These are phyloP conservation scores for Stenchaetothrips biformis DNA, from an alignment of 2,888 invertebrate genomes.

Conservation along the genomic window DNA sequence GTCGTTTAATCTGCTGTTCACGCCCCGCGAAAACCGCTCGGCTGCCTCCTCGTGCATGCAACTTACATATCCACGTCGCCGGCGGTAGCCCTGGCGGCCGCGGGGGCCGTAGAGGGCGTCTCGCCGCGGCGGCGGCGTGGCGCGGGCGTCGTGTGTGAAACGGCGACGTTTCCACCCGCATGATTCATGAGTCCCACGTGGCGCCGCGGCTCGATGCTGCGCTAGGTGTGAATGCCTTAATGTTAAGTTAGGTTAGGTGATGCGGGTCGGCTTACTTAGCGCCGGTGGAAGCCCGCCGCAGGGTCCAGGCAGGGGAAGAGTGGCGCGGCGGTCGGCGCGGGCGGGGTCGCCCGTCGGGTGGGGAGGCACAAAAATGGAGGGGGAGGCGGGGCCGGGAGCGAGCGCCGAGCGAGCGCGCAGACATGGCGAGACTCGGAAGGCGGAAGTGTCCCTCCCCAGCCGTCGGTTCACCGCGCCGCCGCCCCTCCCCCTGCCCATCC, in stretches of 20 bases:
- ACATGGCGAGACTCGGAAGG: too few relatives aligned
- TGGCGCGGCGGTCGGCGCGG: neutral
- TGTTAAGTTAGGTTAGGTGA: slow-evolving; percentile 23
- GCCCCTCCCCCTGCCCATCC: neutral
- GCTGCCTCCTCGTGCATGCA: neutral
- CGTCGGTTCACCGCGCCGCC: neutral
- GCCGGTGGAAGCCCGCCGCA: neutral
- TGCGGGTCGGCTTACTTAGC: neutral
- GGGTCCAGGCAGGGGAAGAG: neutral
- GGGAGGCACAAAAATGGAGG: neutral
- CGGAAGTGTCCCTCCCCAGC: neutral
- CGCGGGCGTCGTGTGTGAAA: too few relatives aligned
- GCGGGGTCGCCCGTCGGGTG: neutral
- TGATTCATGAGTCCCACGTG: neutral
- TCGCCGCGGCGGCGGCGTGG: neutral
- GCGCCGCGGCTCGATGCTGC: too few relatives aligned
- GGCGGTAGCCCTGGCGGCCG: neutral
- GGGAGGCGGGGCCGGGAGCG: neutral
- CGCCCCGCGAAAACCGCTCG: neutral
- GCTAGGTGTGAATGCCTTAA: slow-evolving; percentile 23
- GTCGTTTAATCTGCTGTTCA: neutral
- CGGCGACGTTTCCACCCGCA: neutral
- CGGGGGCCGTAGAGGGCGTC: too few relatives aligned
- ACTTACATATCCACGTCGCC: neutral
- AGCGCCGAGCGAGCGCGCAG: neutral